Evolutionary conservation across 1,140 invertebrate species (phyloP).

Genomic region (Achatina immaculata): DNA sequence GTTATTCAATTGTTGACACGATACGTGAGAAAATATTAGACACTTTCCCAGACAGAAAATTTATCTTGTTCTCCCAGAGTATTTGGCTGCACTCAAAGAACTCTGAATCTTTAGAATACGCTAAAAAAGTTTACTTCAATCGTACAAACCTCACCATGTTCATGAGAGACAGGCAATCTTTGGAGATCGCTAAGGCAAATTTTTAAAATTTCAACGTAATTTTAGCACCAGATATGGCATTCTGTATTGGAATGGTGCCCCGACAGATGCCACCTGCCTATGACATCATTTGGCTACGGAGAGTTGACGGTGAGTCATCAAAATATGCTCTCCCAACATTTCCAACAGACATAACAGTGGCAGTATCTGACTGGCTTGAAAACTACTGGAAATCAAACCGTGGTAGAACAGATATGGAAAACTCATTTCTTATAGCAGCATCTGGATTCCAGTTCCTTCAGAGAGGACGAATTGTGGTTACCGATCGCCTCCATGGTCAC

Average conservation of each 20-base stretch:
- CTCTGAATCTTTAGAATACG: neutral
- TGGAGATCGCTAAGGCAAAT: constrained; percentile 30
- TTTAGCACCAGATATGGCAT: constrained; percentile 43
- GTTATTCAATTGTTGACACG: constrained; percentile 24
- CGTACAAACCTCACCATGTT: constrained; percentile 41
- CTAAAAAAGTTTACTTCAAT: constrained; percentile 31
- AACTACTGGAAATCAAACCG: constrained; percentile 4
- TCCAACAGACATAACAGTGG: constrained; percentile 5
- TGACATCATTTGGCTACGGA: constrained; percentile 40
- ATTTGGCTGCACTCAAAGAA: constrained; percentile 18
- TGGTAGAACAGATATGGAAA: neutral
- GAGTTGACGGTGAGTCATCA: constrained; percentile 32
- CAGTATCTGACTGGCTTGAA: constrained; percentile 13
- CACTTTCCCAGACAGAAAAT: constrained; percentile 30
- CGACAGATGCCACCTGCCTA: constrained; percentile 25
- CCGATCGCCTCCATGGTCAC: constrained; percentile 50
- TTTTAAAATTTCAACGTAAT: constrained; percentile 29
- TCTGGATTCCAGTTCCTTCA: constrained; percentile 37
- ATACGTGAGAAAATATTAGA: constrained; percentile 25
- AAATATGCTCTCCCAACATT: constrained; percentile 3
- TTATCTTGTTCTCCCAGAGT: constrained; percentile 45
- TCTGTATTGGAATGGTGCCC: constrained; percentile 19
- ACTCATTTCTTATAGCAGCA: neutral
- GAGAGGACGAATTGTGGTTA: constrained; percentile 43
- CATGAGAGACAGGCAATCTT: constrained; percentile 43